A percentile compares a stretch with the other conserved stretches of the same genome.
phyloP scores from a whole-genome alignment of 2,888 invertebrate species.

The Amphimallon solstitiale region DNA sequence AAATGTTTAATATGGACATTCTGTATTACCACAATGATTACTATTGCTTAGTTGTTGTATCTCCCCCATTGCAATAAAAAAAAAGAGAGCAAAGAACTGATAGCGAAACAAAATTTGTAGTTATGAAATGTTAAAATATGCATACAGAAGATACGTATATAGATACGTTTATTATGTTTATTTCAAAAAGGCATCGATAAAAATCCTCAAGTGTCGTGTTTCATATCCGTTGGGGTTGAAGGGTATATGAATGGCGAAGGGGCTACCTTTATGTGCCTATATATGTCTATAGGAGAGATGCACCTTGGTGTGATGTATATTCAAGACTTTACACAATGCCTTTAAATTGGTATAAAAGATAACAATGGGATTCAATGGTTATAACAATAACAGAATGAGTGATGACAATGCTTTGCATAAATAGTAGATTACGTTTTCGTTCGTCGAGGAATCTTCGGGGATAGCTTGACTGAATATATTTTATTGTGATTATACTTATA shows the following conservation, averaged over 20 bases:
- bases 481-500: background rate
- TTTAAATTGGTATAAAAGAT: slow-evolving; percentile 59
- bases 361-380: slow-evolving; percentile 48
- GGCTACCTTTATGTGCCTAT: slow-evolving; percentile 6
- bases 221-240: slow-evolving; percentile 39
- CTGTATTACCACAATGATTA: no score
- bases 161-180: slow-evolving; percentile 9
- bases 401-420: slow-evolving; percentile 53
- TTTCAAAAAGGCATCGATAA: slow-evolving; percentile 38
- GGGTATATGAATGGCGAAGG: slow-evolving; percentile 20
- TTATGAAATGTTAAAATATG: slow-evolving; percentile 13
- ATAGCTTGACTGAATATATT: background rate
- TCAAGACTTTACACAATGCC: slow-evolving; percentile 51
- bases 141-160: background rate
- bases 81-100: no score
- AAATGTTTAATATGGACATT: no score
- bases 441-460: background rate
- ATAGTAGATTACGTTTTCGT: slow-evolving; percentile 34
- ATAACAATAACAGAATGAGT: slow-evolving; percentile 54
- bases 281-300: slow-evolving; percentile 25
- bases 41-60: no score
- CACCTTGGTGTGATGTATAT: slow-evolving; percentile 24
- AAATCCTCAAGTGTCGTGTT: slow-evolving; percentile 40
- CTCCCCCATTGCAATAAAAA: no score
- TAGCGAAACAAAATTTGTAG: background rate